A percentile compares a stretch with the other conserved stretches of the same genome.
phyloP scores from a whole-genome alignment of 2,888 invertebrate genomes.

The Drosophila suboccidentalis region DNA sequence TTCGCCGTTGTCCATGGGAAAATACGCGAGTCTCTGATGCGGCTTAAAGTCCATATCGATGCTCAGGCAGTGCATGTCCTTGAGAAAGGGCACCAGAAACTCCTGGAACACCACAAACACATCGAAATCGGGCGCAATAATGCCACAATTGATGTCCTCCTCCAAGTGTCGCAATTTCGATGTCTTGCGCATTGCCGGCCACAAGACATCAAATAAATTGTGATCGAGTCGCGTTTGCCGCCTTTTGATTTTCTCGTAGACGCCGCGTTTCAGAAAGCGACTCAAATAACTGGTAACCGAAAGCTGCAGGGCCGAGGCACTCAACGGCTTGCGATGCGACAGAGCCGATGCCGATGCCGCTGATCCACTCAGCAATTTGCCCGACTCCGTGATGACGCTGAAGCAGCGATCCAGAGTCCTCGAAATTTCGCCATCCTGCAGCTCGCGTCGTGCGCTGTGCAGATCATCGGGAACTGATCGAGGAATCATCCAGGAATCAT shows the following conservation, averaged over 20 bases:
- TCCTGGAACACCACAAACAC: conserved; percentile 94
- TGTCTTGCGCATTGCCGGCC: conserved; percentile 94
- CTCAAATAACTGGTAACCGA: conserved; percentile 88
- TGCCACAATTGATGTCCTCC: conserved; percentile 91
- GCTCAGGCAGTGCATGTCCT: conserved; percentile 91
- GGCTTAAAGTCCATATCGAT: conserved; percentile 88
- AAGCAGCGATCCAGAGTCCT: conserved; percentile 92
- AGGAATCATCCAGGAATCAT: too few relatives aligned
- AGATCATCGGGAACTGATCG: conserved; percentile 90
- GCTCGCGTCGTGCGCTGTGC: conserved; percentile 90
- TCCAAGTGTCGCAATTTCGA: conserved; percentile 88
- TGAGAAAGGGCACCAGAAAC: conserved; percentile 93
- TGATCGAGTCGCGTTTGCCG: conserved; percentile 94
- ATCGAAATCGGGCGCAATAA: conserved; percentile 94
- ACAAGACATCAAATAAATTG: conserved; percentile 94
- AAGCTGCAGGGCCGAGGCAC: conserved; percentile 87
- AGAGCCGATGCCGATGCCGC: conserved; percentile 80
- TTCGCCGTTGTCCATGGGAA: conserved; percentile 84
- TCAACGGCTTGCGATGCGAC: conserved; percentile 86
- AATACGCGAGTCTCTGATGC: conserved; percentile 88
- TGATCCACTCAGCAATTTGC: conserved; percentile 77
- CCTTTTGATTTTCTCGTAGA: conserved; percentile 91
- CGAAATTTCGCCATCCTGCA: conserved; percentile 90
- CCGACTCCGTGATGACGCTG: conserved; percentile 89
- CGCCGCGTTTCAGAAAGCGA: conserved; percentile 90